Evolutionary conservation across 2,113 vertebrate genomes (phyloP), one percentile per base, ranked within the genome.

Genomic region (Melospiza georgiana): DNA sequence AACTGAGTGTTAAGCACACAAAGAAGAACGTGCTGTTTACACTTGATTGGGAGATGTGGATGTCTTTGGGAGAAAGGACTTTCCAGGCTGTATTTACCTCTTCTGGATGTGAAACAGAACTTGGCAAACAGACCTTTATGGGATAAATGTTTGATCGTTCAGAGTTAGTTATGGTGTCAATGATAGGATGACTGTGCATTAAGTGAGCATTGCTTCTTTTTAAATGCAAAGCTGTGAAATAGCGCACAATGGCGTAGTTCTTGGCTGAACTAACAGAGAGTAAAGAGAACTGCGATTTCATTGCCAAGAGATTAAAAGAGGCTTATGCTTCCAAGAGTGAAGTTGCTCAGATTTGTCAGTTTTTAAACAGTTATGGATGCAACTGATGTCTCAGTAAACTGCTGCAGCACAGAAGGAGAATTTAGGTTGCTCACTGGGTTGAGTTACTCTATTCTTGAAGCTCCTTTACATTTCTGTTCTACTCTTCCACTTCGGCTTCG

Each of bases 261-360:
- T 95, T 95, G 94, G 89, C 95, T 95, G 93, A 93, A 92, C 89
- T 87, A 63, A 44, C 51, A 43, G 3, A 11, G 74, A 55, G 52
- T 54, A 46, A 81, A 93, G 85, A 76, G 89, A 94, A 76, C 89
- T 66, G 66, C 0, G 0, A 30, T 88, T 92, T 61, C 76, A 65
- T 72, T 92, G 94, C 92, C 92, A 96, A 95, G 68, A 83, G 68
- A 91, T 93, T 91, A 94, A 86, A 71, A 87, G 75, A 87, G 79
- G 68, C 85, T 91, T 88, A 67, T 63, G 88, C 77, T 95, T 96
- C 93, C 93, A 93, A 93, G 82, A 88, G 37, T 37, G 79, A 95
- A 96, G 94, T 84, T 92, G 85, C 90, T 94, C 82, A 85, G 67
- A 80, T 95, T 73, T 93, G 85, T 80, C 92, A 93, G 61, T 74